Evolutionary conservation across 2,888 invertebrate genomes (phyloP), one percentile per base, ranked within the genome.

Genomic region (Papilio gigon): DNA sequence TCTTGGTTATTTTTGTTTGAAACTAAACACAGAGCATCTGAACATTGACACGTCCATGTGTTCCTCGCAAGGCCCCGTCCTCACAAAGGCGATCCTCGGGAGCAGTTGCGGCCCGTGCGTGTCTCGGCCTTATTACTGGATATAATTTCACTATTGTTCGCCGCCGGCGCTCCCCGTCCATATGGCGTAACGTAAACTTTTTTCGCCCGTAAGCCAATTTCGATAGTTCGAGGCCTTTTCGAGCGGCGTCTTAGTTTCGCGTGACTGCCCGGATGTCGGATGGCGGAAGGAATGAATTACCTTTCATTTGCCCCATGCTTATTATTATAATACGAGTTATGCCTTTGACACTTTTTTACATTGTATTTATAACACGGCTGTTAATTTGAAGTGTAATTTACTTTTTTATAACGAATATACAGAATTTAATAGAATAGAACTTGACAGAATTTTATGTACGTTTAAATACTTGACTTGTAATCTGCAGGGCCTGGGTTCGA

Each of bases 91-190:
- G 76, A 72, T 77, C 74, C 75, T 58, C 72, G 66, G 76, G 72
- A 86, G 86, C 90, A 90, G 91, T 90, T 90, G 90, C 74, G 77
- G 71, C 73, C 67, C 76, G 86, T 88, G 91, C 91, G 92, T 91
- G 91, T 86, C 85, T 81, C 71, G 80, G 78, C 86, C 86, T 90
- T 91, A 92, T 92, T 92, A 92, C 85, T 78, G 83, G n/a, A 85
- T 81, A 88, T 92, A 92, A 92, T 92, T 90, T 80, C 85, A 84
- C 90, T 87, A 91, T 92, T 92, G 91, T 92, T 83, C 81, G 89
- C 89, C 87, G 83, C 77, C 79, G 86, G 89, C 86, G 80, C 76
- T 82, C 80, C 75, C 76, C 75, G 84, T 82, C 86, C 92, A 92
- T 92, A 92, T 92, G 92, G 91, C 85, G 90, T 90, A 91, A 90